phyloP scores from a whole-genome alignment of 1,140 invertebrate species.

The Drosophila parabipectinata region DNA sequence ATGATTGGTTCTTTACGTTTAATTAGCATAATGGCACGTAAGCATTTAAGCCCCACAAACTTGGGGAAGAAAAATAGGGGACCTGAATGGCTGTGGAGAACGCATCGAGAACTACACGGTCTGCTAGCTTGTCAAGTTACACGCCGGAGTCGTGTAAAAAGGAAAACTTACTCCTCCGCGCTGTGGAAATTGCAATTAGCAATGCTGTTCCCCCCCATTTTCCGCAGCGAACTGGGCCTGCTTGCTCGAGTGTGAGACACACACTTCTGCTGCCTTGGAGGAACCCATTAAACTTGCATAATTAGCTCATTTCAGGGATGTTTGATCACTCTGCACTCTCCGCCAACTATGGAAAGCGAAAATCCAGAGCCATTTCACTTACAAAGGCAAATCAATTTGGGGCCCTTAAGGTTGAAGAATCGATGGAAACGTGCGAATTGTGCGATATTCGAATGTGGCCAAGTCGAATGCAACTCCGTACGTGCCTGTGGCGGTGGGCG shows the following conservation, averaged over 20 bases:
- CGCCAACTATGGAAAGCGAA: constrained; percentile 7
- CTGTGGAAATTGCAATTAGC: constrained; percentile 60
- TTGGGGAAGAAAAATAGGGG: constrained; percentile 19
- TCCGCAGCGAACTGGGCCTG: background rate
- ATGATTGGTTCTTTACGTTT: constrained; percentile 36
- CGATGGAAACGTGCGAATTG: constrained; percentile 40
- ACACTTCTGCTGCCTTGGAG: constrained; percentile 24
- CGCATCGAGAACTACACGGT: constrained; percentile 36
- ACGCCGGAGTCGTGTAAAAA: background rate
- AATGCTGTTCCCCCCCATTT: constrained; percentile 10
- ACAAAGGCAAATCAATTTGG: constrained; percentile 51
- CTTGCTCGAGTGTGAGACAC: constrained; percentile 22
- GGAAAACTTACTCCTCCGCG: constrained; percentile 49
- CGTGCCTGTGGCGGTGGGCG: constrained; percentile 26
- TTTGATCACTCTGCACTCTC: constrained; percentile 10
- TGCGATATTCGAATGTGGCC: constrained; percentile 37
- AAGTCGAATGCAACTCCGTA: constrained; percentile 41
- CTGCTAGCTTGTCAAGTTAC: constrained; percentile 50
- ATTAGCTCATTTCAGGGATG: constrained; percentile 32
- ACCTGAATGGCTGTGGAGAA: constrained; percentile 16
- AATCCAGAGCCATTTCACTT: constrained; percentile 34
- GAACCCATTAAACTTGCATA: constrained; percentile 56
- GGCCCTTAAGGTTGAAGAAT: constrained; percentile 8
- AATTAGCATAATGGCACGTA: constrained; percentile 61
- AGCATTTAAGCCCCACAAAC: constrained; percentile 59